Evolutionary conservation across 2,113 vertebrate species (phyloP).

Genomic region (Pseudois nayaur): DNA sequence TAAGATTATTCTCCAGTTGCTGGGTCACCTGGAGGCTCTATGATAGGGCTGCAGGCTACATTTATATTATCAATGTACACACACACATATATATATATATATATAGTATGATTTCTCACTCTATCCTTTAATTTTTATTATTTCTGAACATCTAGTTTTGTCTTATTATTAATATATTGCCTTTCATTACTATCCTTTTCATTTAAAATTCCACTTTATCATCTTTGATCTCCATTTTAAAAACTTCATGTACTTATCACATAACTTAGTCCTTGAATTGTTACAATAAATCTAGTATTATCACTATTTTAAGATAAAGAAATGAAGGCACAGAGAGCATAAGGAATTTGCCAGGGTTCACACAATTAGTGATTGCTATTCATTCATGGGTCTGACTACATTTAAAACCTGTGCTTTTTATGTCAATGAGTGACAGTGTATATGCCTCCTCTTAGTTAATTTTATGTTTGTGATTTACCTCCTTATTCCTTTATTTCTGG

Average conservation of each 20-base stretch:
- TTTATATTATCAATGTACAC: neutral
- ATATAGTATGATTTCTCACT: neutral
- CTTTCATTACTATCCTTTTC: neutral
- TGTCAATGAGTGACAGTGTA: neutral
- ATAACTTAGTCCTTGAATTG: neutral
- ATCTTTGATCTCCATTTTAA: neutral
- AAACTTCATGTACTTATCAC: neutral
- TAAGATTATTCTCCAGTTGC: neutral
- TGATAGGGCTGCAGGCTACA: neutral
- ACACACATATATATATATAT: no score
- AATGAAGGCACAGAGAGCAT: neutral
- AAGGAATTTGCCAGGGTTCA: neutral
- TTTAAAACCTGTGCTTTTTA: neutral
- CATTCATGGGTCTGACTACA: neutral
- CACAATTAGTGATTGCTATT: neutral
- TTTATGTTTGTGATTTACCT: neutral
- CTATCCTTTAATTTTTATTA: neutral
- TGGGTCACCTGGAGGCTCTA: neutral
- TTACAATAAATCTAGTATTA: neutral
- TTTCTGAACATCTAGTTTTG: neutral
- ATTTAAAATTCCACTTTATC: neutral
- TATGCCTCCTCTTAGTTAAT: neutral
- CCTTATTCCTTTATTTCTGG: neutral
- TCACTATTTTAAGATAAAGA: neutral
- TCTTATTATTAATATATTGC: neutral